Conservation (phyloP, 2,113 vertebrate species). For the Chinchilla lanigera region DNA sequence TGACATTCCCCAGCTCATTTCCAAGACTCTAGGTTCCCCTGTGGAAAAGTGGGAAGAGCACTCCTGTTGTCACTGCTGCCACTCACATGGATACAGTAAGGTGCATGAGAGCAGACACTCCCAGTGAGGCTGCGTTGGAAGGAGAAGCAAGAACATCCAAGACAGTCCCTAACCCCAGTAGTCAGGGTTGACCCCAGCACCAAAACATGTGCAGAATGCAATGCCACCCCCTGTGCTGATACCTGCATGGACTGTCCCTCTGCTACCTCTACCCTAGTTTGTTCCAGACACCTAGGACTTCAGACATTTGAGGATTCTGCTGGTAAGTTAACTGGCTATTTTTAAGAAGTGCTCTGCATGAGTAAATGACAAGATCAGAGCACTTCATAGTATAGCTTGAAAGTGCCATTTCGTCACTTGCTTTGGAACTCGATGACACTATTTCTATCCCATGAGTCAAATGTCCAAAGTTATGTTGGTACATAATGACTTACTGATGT, state of each 20-base stretch:
- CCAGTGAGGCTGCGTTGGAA: not conserved
- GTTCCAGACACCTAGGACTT: not conserved
- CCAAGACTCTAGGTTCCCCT: not conserved
- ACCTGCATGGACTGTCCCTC: accelerated
- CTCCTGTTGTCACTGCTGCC: not conserved
- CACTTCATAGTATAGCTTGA: not conserved
- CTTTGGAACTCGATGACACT: not conserved
- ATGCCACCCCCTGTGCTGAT: accelerated
- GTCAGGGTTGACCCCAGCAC: accelerated
- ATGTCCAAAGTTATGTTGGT: not conserved
- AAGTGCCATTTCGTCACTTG: not conserved
- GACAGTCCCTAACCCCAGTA: accelerated
- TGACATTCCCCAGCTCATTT: accelerated
- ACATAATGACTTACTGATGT: accelerated
- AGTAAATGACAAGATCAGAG: not conserved
- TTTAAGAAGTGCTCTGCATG: not conserved
- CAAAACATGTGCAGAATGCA: not conserved
- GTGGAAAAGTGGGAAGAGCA: accelerated
- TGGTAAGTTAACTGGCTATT: not conserved
- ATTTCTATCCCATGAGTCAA: not conserved
- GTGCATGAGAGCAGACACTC: not conserved
- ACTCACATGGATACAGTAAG: not conserved
- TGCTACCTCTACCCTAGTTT: not conserved
- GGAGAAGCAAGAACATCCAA: not conserved
- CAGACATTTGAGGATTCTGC: not conserved